phyloP scores from a whole-genome alignment of 2,888 invertebrate species.

The Dendrolimus houi region DNA sequence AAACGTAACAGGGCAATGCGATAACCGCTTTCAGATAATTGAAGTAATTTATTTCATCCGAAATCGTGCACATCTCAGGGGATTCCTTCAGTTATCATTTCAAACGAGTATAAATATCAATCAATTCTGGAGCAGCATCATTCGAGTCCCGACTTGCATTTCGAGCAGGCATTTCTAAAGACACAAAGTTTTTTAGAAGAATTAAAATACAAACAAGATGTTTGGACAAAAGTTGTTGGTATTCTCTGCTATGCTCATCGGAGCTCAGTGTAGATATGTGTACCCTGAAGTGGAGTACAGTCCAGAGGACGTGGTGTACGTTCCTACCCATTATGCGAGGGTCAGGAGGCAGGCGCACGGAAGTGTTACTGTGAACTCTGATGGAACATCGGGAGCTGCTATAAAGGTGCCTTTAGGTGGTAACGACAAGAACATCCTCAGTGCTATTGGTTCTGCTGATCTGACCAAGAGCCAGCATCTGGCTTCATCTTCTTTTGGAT shows the following conservation, averaged over 20 bases:
- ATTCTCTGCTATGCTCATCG: neutral
- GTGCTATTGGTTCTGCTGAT: conserved; percentile 21
- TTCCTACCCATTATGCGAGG: neutral
- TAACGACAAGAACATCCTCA: conserved; percentile 11
- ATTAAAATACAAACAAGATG: neutral
- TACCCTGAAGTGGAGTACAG: no score
- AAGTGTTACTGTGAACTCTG: neutral
- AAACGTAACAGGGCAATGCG: no score
- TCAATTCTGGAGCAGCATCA: no score
- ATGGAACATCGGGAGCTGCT: neutral
- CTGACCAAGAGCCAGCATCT: conserved; percentile 4
- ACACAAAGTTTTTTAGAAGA: no score
- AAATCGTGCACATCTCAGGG: no score
- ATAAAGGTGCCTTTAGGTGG: conserved; percentile 3
- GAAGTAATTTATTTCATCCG: no score
- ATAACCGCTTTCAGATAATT: no score
- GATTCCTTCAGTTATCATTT: no score
- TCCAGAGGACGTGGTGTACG: neutral
- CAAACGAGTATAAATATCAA: no score
- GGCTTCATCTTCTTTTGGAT: conserved; percentile 14
- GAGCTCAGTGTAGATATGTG: neutral
- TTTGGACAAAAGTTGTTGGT: neutral
- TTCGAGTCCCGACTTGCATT: no score
- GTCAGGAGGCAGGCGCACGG: neutral
- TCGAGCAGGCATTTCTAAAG: no score